phyloP scores from a whole-genome alignment of 2,888 invertebrate genomes.

The Patella depressa region DNA sequence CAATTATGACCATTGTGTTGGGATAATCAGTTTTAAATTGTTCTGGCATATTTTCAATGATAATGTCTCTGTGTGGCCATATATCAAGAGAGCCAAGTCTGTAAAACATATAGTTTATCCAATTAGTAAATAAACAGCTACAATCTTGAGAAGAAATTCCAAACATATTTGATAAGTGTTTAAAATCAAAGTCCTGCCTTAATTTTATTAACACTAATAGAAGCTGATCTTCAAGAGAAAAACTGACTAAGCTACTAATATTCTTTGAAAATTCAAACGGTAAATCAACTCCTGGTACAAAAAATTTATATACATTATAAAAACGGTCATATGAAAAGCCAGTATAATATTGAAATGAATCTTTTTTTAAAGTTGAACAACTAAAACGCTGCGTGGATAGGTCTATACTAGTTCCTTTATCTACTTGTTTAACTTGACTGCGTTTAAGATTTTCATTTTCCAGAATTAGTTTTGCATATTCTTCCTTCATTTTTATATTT shows the following conservation, averaged over 20 bases:
- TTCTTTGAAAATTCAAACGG: not conserved
- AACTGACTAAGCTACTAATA: not conserved
- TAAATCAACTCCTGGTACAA: not conserved
- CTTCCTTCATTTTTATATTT: not conserved
- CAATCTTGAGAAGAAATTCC: not conserved
- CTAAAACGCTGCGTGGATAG: not conserved
- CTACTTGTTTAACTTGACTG: not conserved
- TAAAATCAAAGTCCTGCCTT: not conserved
- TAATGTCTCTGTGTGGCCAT: not conserved
- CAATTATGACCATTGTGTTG: constrained; percentile 14
- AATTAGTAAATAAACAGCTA: not conserved
- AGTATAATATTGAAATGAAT: not conserved
- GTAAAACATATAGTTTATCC: constrained; percentile 1
- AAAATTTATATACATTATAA: not conserved
- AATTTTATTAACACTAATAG: not conserved
- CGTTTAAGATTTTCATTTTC: not conserved
- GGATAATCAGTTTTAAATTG: not conserved
- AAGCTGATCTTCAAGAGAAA: not conserved
- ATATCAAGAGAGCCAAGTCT: not conserved
- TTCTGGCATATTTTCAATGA: not conserved
- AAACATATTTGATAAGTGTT: not conserved
- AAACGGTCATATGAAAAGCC: not conserved
- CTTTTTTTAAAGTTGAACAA: not conserved
- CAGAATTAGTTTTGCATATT: too few relatives aligned
- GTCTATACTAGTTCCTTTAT: not conserved